Percentiles rank a stretch among this genome's conserved stretches.
Conservation (phyloP, 2,797 vertebrate genomes). For the Coendou prehensilis region DNA sequence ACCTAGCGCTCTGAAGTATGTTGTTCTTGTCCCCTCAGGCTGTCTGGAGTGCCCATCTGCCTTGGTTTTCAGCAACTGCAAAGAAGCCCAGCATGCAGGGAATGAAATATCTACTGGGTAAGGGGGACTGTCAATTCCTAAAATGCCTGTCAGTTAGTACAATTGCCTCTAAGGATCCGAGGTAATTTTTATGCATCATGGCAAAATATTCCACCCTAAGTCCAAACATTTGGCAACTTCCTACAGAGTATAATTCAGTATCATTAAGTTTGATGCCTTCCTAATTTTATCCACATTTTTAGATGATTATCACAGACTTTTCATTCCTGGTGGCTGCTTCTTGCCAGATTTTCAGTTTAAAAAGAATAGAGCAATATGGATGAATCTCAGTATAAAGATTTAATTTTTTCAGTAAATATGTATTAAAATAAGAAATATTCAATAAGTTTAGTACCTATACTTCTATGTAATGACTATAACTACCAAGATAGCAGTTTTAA, state of each 20-base stretch:
- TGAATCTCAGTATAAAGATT: neutral
- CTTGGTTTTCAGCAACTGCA: conserved; percentile 75
- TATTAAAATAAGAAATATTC: conserved; percentile 45
- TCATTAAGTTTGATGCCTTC: conserved; percentile 54
- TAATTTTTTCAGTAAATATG: neutral
- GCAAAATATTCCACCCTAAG: conserved; percentile 62
- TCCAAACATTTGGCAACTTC: conserved; percentile 69
- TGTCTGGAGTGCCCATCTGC: conserved; percentile 88
- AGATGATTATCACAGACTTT: conserved; percentile 55
- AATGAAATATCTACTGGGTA: conserved; percentile 75
- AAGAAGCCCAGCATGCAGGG: conserved; percentile 79
- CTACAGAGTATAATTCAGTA: conserved; percentile 45
- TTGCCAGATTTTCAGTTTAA: conserved; percentile 36
- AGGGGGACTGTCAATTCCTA: conserved; percentile 82
- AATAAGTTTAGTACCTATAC: neutral
- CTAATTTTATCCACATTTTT: conserved; percentile 48
- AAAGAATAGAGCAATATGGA: neutral
- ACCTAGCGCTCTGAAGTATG: conserved; percentile 79
- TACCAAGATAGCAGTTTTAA: neutral
- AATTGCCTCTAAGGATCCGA: conserved; percentile 75
- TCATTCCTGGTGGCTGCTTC: neutral
- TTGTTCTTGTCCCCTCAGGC: conserved; percentile 88
- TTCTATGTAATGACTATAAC: neutral
- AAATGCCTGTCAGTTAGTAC: conserved; percentile 79
- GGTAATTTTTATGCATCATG: conserved; percentile 74